These are phyloP conservation scores for Malthinus flaveolus DNA, from an alignment of 2,888 invertebrate species.

Conservation along the genomic window DNA sequence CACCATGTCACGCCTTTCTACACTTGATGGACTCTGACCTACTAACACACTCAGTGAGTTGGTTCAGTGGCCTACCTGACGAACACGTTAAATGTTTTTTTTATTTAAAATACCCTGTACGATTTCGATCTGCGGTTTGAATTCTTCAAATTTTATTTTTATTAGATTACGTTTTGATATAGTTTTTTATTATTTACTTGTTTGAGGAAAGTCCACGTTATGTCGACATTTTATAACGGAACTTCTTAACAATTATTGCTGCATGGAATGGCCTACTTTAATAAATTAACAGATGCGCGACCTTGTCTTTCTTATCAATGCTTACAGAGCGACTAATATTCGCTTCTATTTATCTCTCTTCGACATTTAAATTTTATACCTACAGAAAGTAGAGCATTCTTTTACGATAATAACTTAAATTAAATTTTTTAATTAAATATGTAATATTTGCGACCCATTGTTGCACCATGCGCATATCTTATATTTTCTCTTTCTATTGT, in stretches of 20 bases:
- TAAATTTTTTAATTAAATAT: conserved; percentile 33
- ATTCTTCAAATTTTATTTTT: neutral
- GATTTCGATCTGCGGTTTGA: neutral
- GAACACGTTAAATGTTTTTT: conserved; percentile 26
- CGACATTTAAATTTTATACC: conserved; percentile 21
- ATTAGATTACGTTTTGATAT: neutral
- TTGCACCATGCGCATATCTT: conserved; percentile 12
- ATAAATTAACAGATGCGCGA: conserved; percentile 32
- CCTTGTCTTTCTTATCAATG: conserved; percentile 38
- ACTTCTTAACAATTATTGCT: conserved; percentile 29
- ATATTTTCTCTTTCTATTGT: conserved; percentile 39
- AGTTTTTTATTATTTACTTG: neutral
- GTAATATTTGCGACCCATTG: conserved; percentile 23
- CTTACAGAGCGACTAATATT: conserved; percentile 31
- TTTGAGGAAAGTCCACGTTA: too few relatives aligned
- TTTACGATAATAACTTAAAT: conserved; percentile 5
- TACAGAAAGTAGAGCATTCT: conserved; percentile 28
- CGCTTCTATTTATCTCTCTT: conserved; percentile 22
- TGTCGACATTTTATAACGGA: conserved; percentile 27
- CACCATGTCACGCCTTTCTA: conserved; percentile 34
- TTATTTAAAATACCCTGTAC: conserved; percentile 10
- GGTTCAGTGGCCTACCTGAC: conserved; percentile 47
- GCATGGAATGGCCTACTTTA: conserved; percentile 30
- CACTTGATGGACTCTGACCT: conserved; percentile 52
- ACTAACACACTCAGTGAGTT: conserved; percentile 53